These are phyloP conservation scores for Perithous albicinctus DNA, from an alignment of 2,888 invertebrate species.

Conservation along the genomic window DNA sequence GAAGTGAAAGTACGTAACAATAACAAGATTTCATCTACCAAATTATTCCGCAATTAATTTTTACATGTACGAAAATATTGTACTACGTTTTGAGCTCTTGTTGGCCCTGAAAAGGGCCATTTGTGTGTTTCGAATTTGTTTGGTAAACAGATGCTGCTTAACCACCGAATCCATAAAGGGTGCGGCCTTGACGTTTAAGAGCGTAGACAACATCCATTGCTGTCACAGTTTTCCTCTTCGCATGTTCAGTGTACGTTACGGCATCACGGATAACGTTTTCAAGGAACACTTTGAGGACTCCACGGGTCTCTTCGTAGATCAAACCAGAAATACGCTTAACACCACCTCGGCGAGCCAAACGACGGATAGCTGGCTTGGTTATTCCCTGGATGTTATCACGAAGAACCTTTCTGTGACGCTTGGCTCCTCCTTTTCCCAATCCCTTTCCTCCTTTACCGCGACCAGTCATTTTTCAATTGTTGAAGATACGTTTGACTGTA, in stretches of 20 bases:
- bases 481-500: too few relatives aligned
- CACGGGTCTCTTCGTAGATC: slow-evolving; percentile 83
- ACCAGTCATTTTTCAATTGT: slow-evolving; percentile 88
- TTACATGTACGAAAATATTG: too few relatives aligned
- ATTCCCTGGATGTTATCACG: slow-evolving; percentile 93
- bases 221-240: slow-evolving; percentile 94
- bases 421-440: slow-evolving; percentile 92
- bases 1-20: too few relatives aligned
- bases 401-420: slow-evolving; percentile 92
- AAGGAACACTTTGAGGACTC: slow-evolving; percentile 92
- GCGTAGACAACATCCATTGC: slow-evolving; percentile 96
- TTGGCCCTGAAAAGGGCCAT: too few relatives aligned
- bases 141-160: too few relatives aligned
- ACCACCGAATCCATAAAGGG: slow-evolving; percentile 93
- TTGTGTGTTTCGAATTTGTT: too few relatives aligned
- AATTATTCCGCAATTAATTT: too few relatives aligned
- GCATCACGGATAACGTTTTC: slow-evolving; percentile 94
- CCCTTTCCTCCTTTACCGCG: slow-evolving; percentile 93
- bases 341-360: slow-evolving; percentile 88
- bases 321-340: slow-evolving; percentile 87
- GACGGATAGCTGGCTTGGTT: slow-evolving; percentile 91
- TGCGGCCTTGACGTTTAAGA: slow-evolving; percentile 93
- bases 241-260: slow-evolving; percentile 95
- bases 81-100: too few relatives aligned
- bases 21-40: too few relatives aligned